Conservation (phyloP, 2,888 invertebrate genomes). For the Rotaria sp. region DNA sequence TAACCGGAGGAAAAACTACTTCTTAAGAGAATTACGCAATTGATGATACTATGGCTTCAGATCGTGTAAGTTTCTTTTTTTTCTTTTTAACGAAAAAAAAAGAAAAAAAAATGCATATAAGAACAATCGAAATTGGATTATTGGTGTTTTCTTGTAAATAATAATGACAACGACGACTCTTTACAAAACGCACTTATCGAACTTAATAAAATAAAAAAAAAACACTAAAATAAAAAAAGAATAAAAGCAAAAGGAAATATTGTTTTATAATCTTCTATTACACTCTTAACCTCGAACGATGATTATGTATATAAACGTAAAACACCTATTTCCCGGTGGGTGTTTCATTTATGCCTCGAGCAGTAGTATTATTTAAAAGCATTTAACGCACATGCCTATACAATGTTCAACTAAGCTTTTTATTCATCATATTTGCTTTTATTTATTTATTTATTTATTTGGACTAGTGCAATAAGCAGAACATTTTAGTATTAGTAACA, state of each 20-base stretch:
- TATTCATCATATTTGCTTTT: neutral
- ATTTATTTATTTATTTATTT: neutral
- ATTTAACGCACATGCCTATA: neutral
- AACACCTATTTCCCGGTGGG: neutral
- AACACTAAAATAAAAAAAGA: neutral
- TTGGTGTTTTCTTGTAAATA: neutral
- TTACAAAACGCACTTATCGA: neutral
- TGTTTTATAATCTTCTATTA: neutral
- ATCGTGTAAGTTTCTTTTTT: neutral
- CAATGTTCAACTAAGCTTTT: neutral
- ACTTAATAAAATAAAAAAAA: constrained; percentile 6
- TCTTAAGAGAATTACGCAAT: neutral
- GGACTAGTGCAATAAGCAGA: neutral
- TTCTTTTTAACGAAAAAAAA: neutral
- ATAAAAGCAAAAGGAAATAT: neutral
- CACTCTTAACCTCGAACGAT: neutral
- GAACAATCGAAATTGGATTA: neutral
- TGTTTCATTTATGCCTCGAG: neutral
- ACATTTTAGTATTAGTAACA: neutral
- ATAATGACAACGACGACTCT: neutral
- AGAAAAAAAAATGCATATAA: neutral
- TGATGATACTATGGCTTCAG: neutral
- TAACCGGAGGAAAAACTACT: neutral
- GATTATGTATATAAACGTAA: neutral
- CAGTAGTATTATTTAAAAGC: neutral